phyloP scores from a whole-genome alignment of 2,113 vertebrate species.

The Chaenogobius annularis region DNA sequence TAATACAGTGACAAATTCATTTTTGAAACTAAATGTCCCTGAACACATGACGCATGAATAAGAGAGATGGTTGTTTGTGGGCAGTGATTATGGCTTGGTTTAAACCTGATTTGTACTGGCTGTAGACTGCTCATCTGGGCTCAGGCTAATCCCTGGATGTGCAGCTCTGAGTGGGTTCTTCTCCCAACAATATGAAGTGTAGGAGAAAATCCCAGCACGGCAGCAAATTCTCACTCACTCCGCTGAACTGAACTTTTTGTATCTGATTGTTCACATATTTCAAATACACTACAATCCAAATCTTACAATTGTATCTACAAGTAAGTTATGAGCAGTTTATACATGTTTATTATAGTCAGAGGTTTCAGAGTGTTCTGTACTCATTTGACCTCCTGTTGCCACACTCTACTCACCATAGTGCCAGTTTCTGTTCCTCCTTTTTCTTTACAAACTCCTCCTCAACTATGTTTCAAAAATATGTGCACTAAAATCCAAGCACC shows the following conservation, averaged over 20 bases:
- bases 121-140: slow-evolving; percentile 64
- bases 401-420: not conserved
- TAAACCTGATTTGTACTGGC: slow-evolving; percentile 30
- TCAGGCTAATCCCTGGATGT: slow-evolving; percentile 65
- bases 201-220: slow-evolving; percentile 48
- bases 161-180: slow-evolving; percentile 54
- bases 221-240: slow-evolving; percentile 7
- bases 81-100: slow-evolving; percentile 33
- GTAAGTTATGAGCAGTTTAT: not conserved
- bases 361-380: not conserved
- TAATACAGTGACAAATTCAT: not conserved
- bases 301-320: not conserved
- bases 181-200: slow-evolving; percentile 47
- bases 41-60: not conserved
- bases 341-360: not conserved
- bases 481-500: not conserved
- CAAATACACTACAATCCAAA: not conserved
- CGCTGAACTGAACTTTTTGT: not conserved
- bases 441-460: not conserved
- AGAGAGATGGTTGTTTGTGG: slow-evolving; percentile 10
- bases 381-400: not conserved
- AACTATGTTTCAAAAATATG: not conserved
- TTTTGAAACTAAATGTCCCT: not conserved
- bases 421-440: not conserved
- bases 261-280: not conserved